phyloP scores from a whole-genome alignment of 2,797 vertebrate genomes.

The Paedocypris micromegethes region DNA sequence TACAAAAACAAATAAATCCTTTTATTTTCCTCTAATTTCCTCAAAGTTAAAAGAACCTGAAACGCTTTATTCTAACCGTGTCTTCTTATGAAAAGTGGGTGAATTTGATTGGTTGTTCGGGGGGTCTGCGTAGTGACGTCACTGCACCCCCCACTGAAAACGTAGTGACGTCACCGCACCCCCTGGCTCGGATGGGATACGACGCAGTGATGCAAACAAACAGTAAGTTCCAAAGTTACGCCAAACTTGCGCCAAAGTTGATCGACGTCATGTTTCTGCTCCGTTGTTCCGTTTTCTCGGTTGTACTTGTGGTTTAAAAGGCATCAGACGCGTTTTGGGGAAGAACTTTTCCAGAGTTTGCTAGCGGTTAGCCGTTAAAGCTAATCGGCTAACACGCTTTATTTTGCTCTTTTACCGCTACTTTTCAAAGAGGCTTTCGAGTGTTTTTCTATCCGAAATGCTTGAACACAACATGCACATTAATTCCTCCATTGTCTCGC shows the following conservation, averaged over 20 bases:
- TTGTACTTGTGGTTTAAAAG: background rate
- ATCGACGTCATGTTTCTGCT: too few relatives aligned
- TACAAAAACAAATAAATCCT: too few relatives aligned
- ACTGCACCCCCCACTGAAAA: background rate
- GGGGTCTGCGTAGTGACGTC: slow-evolving; percentile 43
- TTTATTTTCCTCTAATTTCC: too few relatives aligned
- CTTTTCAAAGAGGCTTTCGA: too few relatives aligned
- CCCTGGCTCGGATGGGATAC: background rate
- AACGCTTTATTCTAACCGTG: too few relatives aligned
- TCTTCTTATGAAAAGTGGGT: too few relatives aligned
- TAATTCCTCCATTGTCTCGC: too few relatives aligned
- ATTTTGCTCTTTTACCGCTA: too few relatives aligned
- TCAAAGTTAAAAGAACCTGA: too few relatives aligned
- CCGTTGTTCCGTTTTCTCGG: background rate
- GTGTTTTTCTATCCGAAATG: too few relatives aligned
- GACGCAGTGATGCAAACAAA: slow-evolving; percentile 34
- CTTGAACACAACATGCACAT: too few relatives aligned
- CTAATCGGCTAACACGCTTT: slow-evolving; percentile 18
- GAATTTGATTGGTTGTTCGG: slow-evolving; percentile 34
- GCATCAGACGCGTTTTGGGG: background rate
- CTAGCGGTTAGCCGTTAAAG: slow-evolving; percentile 32
- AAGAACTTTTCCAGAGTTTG: slow-evolving; percentile 21
- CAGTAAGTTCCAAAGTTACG: slow-evolving; percentile 37
- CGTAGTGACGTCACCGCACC: slow-evolving; percentile 42
- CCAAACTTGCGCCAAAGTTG: background rate